Conservation (phyloP, 2,113 vertebrate genomes). For the Acanthochromis polyacanthus region DNA sequence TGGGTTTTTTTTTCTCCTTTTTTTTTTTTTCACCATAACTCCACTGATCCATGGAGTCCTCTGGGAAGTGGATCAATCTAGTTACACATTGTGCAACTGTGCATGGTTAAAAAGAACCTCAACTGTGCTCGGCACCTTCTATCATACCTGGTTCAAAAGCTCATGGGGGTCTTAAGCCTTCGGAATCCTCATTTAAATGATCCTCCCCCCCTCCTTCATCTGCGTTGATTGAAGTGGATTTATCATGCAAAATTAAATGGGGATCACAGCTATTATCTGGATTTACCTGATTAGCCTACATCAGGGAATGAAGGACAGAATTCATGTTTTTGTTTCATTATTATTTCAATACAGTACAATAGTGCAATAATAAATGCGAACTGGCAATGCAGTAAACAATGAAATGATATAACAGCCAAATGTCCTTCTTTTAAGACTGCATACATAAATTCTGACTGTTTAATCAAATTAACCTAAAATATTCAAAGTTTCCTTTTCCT, state of each 20-base stretch:
- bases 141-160: conserved; percentile 13
- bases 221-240: conserved; percentile 21
- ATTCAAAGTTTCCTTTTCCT: background rate
- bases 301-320: background rate
- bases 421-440: too few species aligned
- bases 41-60: conserved; percentile 28
- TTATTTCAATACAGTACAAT: background rate
- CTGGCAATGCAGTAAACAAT: background rate
- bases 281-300: conserved; percentile 11
- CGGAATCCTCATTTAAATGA: conserved; percentile 11
- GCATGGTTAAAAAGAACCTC: conserved; percentile 14
- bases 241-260: conserved; percentile 30
- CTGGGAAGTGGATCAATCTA: conserved; percentile 21
- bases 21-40: background rate
- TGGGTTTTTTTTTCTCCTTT: background rate
- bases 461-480: too few species aligned
- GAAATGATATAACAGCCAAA: too few species aligned
- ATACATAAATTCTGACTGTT: too few species aligned
- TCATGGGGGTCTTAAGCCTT: background rate
- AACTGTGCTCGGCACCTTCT: background rate
- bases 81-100: conserved; percentile 1
- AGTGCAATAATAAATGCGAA: background rate
- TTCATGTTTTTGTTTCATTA: background rate
- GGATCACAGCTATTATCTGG: conserved; percentile 24
- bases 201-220: conserved; percentile 4